phyloP scores from a whole-genome alignment of 2,888 invertebrate species.

The Drosophila quinaria region DNA sequence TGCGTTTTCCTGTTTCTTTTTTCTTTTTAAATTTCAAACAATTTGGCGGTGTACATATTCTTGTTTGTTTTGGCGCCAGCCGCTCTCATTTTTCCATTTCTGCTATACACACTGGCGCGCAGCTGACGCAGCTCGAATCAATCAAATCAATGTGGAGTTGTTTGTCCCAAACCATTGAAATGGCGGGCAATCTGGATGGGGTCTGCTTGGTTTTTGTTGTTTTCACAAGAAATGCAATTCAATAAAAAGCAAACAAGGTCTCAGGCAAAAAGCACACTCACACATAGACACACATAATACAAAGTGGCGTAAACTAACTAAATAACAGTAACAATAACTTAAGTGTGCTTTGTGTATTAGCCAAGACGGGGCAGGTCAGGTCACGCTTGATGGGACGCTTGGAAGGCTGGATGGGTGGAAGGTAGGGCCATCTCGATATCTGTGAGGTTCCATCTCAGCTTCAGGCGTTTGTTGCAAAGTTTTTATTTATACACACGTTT shows the following conservation, averaged over 20 bases:
- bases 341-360: constrained; percentile 79
- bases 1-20: constrained; percentile 39
- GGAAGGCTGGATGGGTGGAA: constrained; percentile 2
- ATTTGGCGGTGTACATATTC: constrained; percentile 52
- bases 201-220: constrained; percentile 9
- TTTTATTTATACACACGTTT: constrained; percentile 79
- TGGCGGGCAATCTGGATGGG: constrained; percentile 12
- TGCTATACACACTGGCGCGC: constrained; percentile 47
- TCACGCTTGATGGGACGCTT: constrained; percentile 21
- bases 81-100: constrained; percentile 34
- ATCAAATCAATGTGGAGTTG: constrained; percentile 78
- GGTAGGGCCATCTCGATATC: constrained; percentile 48
- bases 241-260: constrained; percentile 73
- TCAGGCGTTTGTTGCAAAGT: constrained; percentile 68
- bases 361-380: constrained; percentile 20
- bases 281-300: constrained; percentile 43
- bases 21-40: constrained; percentile 64
- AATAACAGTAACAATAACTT: constrained; percentile 82
- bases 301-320: constrained; percentile 80
- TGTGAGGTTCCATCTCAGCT: constrained; percentile 20
- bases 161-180: constrained; percentile 36
- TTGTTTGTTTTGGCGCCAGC: constrained; percentile 65
- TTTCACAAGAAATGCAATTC: constrained; percentile 71
- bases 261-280: constrained; percentile 66
- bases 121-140: constrained; percentile 79